phyloP scores from a whole-genome alignment of 2,888 invertebrate genomes.

The Sphaeridia pumilis region DNA sequence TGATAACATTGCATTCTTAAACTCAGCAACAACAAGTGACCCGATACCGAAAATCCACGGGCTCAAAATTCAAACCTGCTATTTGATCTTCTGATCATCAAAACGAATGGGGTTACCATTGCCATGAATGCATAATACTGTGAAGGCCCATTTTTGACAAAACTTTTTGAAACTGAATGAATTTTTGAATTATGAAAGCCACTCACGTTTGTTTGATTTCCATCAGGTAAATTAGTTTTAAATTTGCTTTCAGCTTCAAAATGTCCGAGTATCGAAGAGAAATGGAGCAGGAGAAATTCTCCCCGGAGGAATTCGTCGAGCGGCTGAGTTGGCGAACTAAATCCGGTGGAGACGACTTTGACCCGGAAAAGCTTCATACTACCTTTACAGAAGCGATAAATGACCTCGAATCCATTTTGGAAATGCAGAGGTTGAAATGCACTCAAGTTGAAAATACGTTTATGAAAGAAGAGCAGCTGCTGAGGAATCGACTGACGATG shows the following conservation, averaged over 20 bases:
- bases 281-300: conserved; percentile 75
- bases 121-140: too few species aligned
- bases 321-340: conserved; percentile 88
- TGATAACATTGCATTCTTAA: too few species aligned
- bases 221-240: background rate
- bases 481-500: conserved; percentile 27
- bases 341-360: conserved; percentile 61
- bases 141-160: too few species aligned
- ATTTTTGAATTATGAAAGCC: too few species aligned
- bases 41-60: too few species aligned
- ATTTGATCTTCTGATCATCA: background rate
- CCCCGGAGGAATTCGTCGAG: conserved; percentile 95
- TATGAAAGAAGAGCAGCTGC: conserved; percentile 30
- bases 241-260: background rate
- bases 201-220: background rate
- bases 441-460: conserved; percentile 32
- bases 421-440: conserved; percentile 34
- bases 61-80: too few species aligned
- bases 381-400: conserved; percentile 82
- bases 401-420: conserved; percentile 31
- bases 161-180: too few species aligned
- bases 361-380: conserved; percentile 75
- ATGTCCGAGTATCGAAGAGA: conserved; percentile 33
- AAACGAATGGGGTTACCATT: background rate
- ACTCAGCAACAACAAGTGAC: too few species aligned